phyloP scores from a whole-genome alignment of 2,888 invertebrate species.

The Xylota segnis region DNA sequence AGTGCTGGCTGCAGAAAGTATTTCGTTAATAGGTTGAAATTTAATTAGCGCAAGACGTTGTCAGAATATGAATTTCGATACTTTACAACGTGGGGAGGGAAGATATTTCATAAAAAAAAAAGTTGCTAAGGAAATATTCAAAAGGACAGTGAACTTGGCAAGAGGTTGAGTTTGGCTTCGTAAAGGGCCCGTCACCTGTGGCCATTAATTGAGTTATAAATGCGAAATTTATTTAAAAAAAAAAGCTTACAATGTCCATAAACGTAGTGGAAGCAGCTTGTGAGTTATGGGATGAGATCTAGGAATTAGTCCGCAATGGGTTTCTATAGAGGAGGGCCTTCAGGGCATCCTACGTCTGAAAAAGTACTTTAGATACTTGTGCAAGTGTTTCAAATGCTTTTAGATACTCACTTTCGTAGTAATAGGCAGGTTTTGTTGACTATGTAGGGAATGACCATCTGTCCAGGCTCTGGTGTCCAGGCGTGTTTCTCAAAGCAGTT shows the following conservation, averaged over 20 bases:
- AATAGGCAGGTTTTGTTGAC: no score
- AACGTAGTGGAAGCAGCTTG: conserved; percentile 8
- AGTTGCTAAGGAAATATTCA: background rate
- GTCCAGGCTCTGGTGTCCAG: no score
- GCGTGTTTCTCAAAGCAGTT: no score
- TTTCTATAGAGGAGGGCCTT: no score
- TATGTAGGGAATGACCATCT: no score
- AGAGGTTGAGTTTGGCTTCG: background rate
- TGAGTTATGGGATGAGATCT: background rate
- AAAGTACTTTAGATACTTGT: no score
- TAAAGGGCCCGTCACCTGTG: conserved; percentile 32
- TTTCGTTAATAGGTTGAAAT: conserved; percentile 73
- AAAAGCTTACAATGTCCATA: background rate
- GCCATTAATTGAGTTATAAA: conserved; percentile 68
- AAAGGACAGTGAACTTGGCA: conserved; percentile 46
- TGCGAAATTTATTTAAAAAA: conserved; percentile 51
- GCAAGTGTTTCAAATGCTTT: no score
- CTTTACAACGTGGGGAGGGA: background rate
- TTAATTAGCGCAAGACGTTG: conserved; percentile 71
- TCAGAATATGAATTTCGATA: conserved; percentile 65
- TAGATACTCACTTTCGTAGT: no score
- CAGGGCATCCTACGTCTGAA: no score
- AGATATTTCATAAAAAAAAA: conserved; percentile 7
- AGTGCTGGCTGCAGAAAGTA: conserved; percentile 15
- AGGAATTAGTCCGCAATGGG: background rate